Base-by-base conservation (phyloP, 2,888 invertebrate species). In the Camptogramma bilineatum region DNA sequence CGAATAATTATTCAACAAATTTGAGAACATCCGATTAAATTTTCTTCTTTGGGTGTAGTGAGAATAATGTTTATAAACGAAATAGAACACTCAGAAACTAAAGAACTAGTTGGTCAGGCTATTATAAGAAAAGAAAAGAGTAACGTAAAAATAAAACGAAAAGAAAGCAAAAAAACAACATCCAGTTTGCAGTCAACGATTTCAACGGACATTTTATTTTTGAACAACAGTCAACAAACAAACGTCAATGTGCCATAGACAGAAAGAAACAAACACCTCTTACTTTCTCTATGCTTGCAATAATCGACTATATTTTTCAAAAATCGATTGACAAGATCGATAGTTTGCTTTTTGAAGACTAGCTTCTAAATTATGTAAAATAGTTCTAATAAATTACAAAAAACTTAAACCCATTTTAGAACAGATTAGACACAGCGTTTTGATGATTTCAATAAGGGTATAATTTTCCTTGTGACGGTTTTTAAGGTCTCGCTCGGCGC, bases 11-110 rank as follows among this genome's bases (percentile, higher is more conserved):
- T 71, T 77, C 24, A 77, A 64, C 63, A 78, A 73, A 74, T 79
- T 85, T 66, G 84, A 83, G 83, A 86, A 85, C 88, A 88, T 90
- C 81, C 86, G 86, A 73, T 39, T 44, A 47, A 18, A 16, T 52
- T 62, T 18, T 24, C 17, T 47, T 18, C 21, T 18, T 18, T 42
- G 16, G 19, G 10, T 39, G 5, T 44, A 13, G 21, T 31, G 39
- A 16, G 44, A 34, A 7, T 10, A 24, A 4, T 48, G 24, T 46
- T 34, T 52, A 24, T 8, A 62, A 51, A 60, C 28, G 2, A 19
- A 64, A 52, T 31, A 1, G 21, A 48, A 52, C 47, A 65, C 61
- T 64, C 60, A 68, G 51, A 69, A 63, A 58, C 39, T 18, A 60
- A 51, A 57, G 59, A 73, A 70, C 69, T 70, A 57, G 70, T 68